Evolutionary conservation across 2,113 vertebrate species (phyloP).

Genomic region (Phainopepla nitens): DNA sequence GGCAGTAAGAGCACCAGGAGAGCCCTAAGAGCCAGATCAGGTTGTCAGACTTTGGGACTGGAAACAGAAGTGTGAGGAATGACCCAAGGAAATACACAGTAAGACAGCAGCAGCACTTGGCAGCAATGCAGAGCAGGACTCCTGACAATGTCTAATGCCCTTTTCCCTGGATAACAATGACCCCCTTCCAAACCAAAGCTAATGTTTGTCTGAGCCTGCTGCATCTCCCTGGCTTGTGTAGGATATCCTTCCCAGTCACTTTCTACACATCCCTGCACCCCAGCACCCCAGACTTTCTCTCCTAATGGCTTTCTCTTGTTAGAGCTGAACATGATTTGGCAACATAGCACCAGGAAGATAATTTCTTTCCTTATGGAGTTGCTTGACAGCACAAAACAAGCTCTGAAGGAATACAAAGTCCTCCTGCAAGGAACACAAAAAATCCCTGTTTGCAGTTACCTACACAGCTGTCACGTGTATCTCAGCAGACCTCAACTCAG

Average conservation of each 20-base stretch:
- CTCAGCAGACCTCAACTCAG: background rate
- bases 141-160: background rate
- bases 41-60: background rate
- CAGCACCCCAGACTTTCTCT: background rate
- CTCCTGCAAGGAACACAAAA: background rate
- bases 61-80: background rate
- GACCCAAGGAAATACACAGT: background rate
- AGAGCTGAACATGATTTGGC: background rate
- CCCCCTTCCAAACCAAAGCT: background rate
- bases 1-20: background rate
- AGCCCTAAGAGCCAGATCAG: background rate
- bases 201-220: background rate
- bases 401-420: background rate
- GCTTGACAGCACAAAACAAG: background rate
- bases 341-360: background rate
- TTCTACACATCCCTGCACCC: rapidly evolving
- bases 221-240: background rate
- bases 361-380: background rate
- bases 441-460: rapidly evolving
- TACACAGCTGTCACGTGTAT: background rate
- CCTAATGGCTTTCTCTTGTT: background rate
- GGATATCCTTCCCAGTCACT: background rate
- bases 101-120: background rate
- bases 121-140: background rate
- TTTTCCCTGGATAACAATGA: background rate